Evolutionary conservation across 1,140 invertebrate species (phyloP), one percentile per base, ranked within the genome.

Genomic region (Drosophila tani): DNA sequence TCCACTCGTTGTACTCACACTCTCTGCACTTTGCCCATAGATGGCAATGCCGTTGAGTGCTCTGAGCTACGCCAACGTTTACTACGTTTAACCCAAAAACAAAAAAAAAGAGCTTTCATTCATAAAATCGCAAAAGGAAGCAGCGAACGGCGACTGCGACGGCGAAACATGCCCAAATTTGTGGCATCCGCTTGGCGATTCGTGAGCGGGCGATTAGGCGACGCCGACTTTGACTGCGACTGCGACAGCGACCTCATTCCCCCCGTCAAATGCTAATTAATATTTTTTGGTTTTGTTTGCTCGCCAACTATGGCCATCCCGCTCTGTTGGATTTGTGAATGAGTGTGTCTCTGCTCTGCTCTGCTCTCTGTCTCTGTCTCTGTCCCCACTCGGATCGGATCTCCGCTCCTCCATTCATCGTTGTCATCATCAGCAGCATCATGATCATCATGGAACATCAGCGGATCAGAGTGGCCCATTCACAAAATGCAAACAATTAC

Each of bases 101-200:
- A 0, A 51, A 40, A 40, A 14, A 50, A 12, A 51, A 56, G 43
- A 66, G 74, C 67, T 88, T 88, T 88, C 85, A 88, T 88, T 88
- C 85, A 88, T 88, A 88, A 88, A 88, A 84, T 88, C 81, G 84
- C 78, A 56, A 88, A 81, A 83, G 81, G 84, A 88, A 84, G 78
- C 81, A 84, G 81, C 74, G 63, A 63, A 27, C 62, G 58, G 41
- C 49, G 67, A 51, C 81, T 43, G 71, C 56, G 73, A 74, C 80
- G 49, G 74, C 80, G 71, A 81, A 78, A 87, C 59, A 83, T 87
- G 82, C 79, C 82, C 84, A 87, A 87, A 87, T 83, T 87, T 87
- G 83, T 87, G 73, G 84, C 84, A 87, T 87, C 83, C 84, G 84
- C 83, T 82, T 86, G 57, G 60, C 77, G 82, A 77, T 77, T 85